phyloP scores from a whole-genome alignment of 2,888 invertebrate species.

The Bombylius discolor region DNA sequence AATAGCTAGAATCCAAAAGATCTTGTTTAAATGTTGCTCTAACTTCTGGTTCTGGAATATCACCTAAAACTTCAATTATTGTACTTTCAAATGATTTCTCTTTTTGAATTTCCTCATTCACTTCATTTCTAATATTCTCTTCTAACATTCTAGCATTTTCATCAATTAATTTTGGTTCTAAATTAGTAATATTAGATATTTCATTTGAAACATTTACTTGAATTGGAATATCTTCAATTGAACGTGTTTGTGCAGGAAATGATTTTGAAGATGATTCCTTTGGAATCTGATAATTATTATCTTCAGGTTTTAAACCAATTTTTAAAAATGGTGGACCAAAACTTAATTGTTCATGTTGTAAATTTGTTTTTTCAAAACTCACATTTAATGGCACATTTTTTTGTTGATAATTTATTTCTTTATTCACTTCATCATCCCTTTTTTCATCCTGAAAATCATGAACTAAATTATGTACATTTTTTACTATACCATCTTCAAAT shows the following conservation, averaged over 20 bases:
- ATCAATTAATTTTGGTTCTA: not conserved
- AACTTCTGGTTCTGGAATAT: constrained; percentile 14
- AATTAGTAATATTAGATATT: not conserved
- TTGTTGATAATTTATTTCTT: not conserved
- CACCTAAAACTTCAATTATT: constrained; percentile 12
- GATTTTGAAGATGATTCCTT: not conserved
- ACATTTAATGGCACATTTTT: not conserved
- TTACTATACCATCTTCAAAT: not conserved
- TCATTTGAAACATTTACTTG: not conserved
- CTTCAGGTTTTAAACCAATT: not conserved
- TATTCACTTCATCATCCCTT: not conserved
- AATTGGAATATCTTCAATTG: not conserved
- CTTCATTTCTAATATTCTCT: constrained; percentile 23
- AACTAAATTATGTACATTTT: not conserved
- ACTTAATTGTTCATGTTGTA: not conserved
- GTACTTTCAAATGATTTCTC: constrained; percentile 12
- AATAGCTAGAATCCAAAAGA: constrained; percentile 8
- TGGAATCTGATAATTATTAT: not conserved
- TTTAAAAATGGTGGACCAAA: not conserved
- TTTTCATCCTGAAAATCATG: not conserved
- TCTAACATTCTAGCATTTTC: constrained; percentile 15
- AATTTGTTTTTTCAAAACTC: not conserved
- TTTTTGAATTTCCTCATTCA: constrained; percentile 22
- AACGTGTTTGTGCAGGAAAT: not conserved
- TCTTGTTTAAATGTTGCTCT: constrained; percentile 13